Evolutionary conservation across 2,888 invertebrate species (phyloP), one percentile per base, ranked within the genome.

Genomic region (Cerastoderma edule): DNA sequence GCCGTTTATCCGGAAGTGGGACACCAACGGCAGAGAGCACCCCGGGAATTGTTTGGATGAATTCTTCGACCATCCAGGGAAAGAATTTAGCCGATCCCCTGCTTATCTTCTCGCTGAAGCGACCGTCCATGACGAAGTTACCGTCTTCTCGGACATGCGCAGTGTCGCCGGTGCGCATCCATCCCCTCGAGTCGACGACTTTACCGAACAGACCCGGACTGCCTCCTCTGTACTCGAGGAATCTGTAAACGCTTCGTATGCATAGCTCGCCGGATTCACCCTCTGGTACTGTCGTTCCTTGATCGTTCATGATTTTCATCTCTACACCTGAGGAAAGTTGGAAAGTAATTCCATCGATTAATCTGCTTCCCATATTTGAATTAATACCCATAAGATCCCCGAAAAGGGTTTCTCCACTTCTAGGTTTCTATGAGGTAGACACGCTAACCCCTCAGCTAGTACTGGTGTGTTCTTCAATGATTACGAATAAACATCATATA

Each of bases 101-200:
- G 32, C 75, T 72, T 13, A 79, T 73, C 16, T 27, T 1, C 19
- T 79, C 79, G 16, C 30, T 50, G 28, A 53, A 32, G 10, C 79
- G 53, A 13, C 75, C 75, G 0, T 76, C 69, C 8, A 79, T 24
- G 4, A 75, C 50, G 39, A 75, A 65, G 33, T 79, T 76, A 1
- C 79, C 79, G n/a, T 79, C 79, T 0, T 44, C 44, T 13, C 63
- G 33, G 6, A 76, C 63, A n/a, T 67, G 46, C 0, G 33, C 69
- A 27, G 69, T 46, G 54, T 79, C 79, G 19, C 75, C 79, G 0
- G 73, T 70, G 13, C 30, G 65, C 27, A 75, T 48, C 78, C 78
- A 79, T 19, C 66, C 54, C 0, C 22, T 2, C 4, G 16, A 22
- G 44, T 76, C 76, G 8, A 81, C 65, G 2, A 60, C 60, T 44